Evolutionary conservation across 2,113 vertebrate species (phyloP).

Genomic region (Dromiciops gliroides): DNA sequence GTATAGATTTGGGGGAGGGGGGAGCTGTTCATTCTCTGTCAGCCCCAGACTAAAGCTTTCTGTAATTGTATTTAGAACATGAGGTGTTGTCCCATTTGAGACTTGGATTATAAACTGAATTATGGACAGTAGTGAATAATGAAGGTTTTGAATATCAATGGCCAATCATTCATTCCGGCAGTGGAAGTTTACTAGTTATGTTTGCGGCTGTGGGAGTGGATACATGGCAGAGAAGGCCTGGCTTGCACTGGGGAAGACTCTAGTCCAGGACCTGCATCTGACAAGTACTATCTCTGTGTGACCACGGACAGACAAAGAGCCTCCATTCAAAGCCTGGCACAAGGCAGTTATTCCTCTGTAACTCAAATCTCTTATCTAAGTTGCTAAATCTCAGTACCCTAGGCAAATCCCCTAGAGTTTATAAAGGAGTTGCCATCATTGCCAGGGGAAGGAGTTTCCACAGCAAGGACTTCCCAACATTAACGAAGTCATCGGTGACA

Average conservation of each 20-base stretch:
- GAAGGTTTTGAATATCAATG: neutral
- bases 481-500: neutral
- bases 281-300: neutral
- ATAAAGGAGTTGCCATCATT: neutral
- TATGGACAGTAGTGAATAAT: neutral
- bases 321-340: neutral
- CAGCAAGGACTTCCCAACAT: neutral
- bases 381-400: neutral
- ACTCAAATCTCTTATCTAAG: neutral
- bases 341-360: neutral
- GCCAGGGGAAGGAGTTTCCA: neutral
- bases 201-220: neutral
- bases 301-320: neutral
- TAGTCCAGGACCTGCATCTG: neutral
- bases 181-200: neutral
- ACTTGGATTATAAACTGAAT: conserved; percentile 26
- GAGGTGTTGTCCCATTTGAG: neutral
- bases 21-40: neutral
- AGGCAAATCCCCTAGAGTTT: neutral
- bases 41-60: neutral
- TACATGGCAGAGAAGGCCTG: neutral
- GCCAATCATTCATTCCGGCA: conserved; percentile 14
- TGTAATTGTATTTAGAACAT: neutral
- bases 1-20: neutral
- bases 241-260: neutral